Base-by-base conservation (phyloP, 2,797 vertebrate genomes). In the Diplodus puntazzo region DNA sequence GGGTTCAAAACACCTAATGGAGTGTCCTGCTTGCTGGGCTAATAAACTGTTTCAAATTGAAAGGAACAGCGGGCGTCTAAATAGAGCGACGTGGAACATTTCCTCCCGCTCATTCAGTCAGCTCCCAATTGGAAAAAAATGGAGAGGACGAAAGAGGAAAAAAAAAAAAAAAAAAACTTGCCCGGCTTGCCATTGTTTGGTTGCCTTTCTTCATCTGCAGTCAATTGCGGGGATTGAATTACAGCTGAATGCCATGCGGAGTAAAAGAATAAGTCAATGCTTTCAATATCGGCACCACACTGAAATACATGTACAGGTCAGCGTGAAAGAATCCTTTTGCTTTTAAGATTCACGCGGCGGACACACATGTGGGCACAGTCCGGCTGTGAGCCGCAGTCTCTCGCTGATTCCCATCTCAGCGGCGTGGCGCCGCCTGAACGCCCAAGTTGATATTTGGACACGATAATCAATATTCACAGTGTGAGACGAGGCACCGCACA, bases 1-100 rank as follows among this genome's bases (percentile, higher is more conserved):
- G 18, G 85, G 90, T 91, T 94, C 91, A 92, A 92, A 93, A 94
- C 92, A 92, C 87, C 91, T 92, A 95, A 94, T 92, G 90, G 87
- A 94, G 88, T 88, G 89, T 88, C 89, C 92, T 92, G 86, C 88
- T 87, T 82, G 86, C 84, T 69, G 86, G 87, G 89, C 86, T 94
- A 95, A 94, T 94, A 91, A 90, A 92, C 89, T 91, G 92, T 87
- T 92, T 93, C 91, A 90, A 94, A 95, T 91, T 90, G 92, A 95
- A 94, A 92, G 89, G 77, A 94, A 90, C 92, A 93, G 93, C 90
- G 77, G 91, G 94, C 82, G 86, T 92, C 91, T 95, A 93, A 95
- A 94, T 88, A 88, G 92, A 91, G 89, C 68, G 86, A 91, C 52
- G 86, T 91, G 92, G 90, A 91, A 94, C 91, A 93, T 93, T 94